Conservation (phyloP, 2,797 vertebrate genomes). For the Rachycentron canadum region DNA sequence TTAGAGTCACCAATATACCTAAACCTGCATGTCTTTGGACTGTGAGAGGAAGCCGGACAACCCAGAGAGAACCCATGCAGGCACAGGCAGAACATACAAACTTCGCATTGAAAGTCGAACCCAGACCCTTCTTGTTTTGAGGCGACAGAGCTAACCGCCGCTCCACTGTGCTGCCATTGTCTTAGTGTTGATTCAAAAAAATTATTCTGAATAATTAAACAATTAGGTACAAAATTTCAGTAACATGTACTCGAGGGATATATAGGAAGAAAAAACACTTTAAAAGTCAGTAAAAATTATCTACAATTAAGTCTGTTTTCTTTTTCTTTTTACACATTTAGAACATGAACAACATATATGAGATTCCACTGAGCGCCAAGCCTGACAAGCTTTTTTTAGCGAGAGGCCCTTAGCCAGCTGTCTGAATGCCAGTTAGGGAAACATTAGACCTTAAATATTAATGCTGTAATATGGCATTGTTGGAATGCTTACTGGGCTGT, state of each 20-base stretch:
- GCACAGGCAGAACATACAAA: no score
- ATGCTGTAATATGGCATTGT: slow-evolving; percentile 86
- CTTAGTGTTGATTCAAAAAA: not conserved
- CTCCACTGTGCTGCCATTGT: no score
- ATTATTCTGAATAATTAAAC: not conserved
- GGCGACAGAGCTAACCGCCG: no score
- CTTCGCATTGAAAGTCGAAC: no score
- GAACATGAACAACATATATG: slow-evolving; percentile 46
- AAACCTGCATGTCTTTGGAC: no score
- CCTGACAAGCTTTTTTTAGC: slow-evolving; percentile 76
- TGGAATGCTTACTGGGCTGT: slow-evolving; percentile 83
- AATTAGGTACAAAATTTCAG: not conserved
- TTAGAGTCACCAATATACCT: no score
- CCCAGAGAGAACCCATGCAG: no score
- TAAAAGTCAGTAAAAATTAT: not conserved
- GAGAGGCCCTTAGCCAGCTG: slow-evolving; percentile 68
- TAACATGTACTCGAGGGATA: no score
- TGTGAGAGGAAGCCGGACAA: no score
- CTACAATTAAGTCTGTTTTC: not conserved
- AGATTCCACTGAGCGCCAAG: slow-evolving; percentile 43
- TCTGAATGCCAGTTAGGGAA: slow-evolving; percentile 83
- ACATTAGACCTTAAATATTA: slow-evolving; percentile 88
- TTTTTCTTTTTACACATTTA: slow-evolving; percentile 29
- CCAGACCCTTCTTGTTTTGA: no score
- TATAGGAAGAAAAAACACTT: slow-evolving; percentile 1